Conservation (phyloP, 2,113 vertebrate species). For the Origma solitaria region DNA sequence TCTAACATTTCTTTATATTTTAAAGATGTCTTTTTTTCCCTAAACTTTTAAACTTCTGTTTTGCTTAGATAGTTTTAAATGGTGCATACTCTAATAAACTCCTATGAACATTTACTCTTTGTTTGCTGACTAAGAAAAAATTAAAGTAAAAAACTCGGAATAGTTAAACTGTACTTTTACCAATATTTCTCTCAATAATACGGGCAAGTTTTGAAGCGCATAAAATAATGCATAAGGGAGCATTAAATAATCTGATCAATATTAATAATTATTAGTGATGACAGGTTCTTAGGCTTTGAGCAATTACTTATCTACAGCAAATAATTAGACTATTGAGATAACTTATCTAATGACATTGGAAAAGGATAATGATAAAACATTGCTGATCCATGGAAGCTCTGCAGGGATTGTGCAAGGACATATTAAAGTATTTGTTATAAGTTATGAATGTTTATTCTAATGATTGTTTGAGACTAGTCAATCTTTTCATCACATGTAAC, state of each 20-base stretch:
- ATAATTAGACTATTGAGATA: neutral
- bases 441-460: neutral
- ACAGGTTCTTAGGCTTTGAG: neutral
- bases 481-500: rapidly evolving
- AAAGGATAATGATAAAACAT: neutral
- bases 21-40: neutral
- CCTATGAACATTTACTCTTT: neutral
- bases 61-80: neutral
- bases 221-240: neutral
- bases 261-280: neutral
- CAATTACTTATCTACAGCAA: neutral
- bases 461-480: neutral
- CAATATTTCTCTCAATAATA: neutral
- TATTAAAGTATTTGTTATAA: neutral
- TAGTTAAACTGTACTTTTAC: neutral
- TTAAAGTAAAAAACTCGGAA: neutral
- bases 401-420: neutral
- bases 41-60: neutral
- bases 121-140: neutral
- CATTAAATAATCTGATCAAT: neutral
- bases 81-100: neutral
- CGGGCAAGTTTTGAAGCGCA: neutral
- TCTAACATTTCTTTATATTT: neutral
- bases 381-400: neutral
- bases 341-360: neutral